Evolutionary conservation across 2,113 vertebrate species (phyloP).

Genomic region (Caranx melampygus): DNA sequence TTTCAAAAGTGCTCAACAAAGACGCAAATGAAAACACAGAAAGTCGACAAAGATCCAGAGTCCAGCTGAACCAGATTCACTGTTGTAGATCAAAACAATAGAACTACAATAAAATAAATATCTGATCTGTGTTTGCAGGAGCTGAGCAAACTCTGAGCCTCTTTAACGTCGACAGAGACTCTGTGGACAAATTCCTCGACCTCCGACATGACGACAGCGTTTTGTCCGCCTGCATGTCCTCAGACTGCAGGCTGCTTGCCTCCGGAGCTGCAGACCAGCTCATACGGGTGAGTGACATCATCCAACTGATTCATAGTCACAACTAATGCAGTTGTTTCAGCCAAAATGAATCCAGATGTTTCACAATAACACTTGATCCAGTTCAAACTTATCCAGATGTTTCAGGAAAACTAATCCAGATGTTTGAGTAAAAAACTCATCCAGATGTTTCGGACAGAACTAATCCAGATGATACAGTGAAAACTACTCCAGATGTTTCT

Average conservation of each 20-base stretch:
- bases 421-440: too few species aligned
- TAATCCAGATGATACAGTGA: too few species aligned
- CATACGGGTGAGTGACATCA: slow-evolving; percentile 78
- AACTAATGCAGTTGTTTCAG: neutral
- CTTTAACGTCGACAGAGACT: slow-evolving; percentile 68
- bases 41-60: too few species aligned
- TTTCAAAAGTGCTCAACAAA: too few species aligned
- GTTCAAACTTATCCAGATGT: neutral
- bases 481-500: too few species aligned
- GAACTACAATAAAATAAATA: neutral
- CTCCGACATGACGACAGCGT: slow-evolving; percentile 81
- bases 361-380: too few species aligned
- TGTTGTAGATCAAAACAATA: too few species aligned
- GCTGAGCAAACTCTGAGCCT: slow-evolving; percentile 78
- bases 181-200: slow-evolving; percentile 75
- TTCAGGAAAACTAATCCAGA: neutral
- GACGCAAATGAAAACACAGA: too few species aligned
- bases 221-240: slow-evolving; percentile 73
- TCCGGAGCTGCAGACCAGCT: slow-evolving; percentile 84
- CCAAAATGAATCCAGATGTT: neutral
- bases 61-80: too few species aligned
- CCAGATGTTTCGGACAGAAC: too few species aligned
- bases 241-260: slow-evolving; percentile 71
- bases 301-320: too few species aligned
- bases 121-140: slow-evolving; percentile 69